These are phyloP conservation scores for Anguilla anguilla DNA, from an alignment of 2,797 vertebrate genomes.

Conservation along the genomic window DNA sequence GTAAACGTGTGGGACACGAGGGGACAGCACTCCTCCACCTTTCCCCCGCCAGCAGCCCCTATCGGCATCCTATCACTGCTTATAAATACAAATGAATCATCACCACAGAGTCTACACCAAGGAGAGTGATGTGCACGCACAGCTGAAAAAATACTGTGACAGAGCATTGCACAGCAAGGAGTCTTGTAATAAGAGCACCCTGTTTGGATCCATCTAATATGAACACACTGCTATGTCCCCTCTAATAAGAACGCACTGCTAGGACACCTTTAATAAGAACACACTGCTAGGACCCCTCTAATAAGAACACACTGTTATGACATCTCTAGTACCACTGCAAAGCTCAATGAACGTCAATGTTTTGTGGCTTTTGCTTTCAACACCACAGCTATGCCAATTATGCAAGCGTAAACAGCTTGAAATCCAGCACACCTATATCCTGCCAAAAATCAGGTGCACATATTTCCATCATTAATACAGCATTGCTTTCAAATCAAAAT, in stretches of 20 bases:
- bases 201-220: not conserved
- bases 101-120: not conserved
- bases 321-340: not conserved
- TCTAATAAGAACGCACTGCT: not conserved
- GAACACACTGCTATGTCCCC: not conserved
- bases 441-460: not conserved
- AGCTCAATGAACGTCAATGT: not conserved
- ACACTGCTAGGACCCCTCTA: not conserved
- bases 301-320: not conserved
- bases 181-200: not conserved
- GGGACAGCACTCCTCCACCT: not conserved
- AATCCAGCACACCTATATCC: not conserved
- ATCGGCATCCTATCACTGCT: not conserved
- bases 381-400: not conserved
- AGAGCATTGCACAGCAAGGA: not conserved
- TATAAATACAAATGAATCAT: not conserved
- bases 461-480: not conserved
- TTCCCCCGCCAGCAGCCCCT: not conserved
- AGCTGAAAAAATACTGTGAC: not conserved
- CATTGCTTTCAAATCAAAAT: not conserved
- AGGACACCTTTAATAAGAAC: not conserved
- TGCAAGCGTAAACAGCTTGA: not conserved
- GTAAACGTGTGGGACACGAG: not conserved
- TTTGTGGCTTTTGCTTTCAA: not conserved
- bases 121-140: not conserved